These are phyloP conservation scores for Picathartes gymnocephalus DNA, from an alignment of 2,113 vertebrate genomes.

Conservation along the genomic window DNA sequence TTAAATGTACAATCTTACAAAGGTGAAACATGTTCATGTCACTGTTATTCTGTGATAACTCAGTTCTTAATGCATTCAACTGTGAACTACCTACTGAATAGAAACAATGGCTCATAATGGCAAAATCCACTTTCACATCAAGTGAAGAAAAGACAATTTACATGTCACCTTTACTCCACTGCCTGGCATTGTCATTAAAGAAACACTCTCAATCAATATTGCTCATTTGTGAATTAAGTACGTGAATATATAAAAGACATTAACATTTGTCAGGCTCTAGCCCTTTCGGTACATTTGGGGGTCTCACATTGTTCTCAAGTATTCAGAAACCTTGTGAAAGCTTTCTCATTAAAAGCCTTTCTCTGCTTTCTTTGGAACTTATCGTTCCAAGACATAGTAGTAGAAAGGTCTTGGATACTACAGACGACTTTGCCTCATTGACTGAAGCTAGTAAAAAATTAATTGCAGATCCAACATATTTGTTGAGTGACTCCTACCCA, in stretches of 20 bases:
- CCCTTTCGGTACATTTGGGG: neutral
- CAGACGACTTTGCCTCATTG: neutral
- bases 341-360: neutral
- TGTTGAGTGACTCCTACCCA: neutral
- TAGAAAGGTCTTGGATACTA: neutral
- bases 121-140: constrained; percentile 50
- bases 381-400: neutral
- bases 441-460: neutral
- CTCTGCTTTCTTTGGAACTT: neutral
- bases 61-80: constrained; percentile 33
- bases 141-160: constrained; percentile 36
- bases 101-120: constrained; percentile 44
- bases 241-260: constrained; percentile 16
- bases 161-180: neutral
- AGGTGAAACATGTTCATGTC: constrained; percentile 38
- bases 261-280: neutral
- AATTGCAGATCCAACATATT: neutral
- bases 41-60: constrained; percentile 21
- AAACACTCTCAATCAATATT: constrained; percentile 1
- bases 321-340: neutral
- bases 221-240: neutral
- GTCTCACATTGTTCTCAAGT: neutral
- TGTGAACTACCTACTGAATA: constrained; percentile 39
- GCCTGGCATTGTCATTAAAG: neutral
- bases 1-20: neutral